Evolutionary conservation across 2,113 vertebrate genomes (phyloP), one percentile per base, ranked within the genome.

Genomic region (Sterna hirundo): DNA sequence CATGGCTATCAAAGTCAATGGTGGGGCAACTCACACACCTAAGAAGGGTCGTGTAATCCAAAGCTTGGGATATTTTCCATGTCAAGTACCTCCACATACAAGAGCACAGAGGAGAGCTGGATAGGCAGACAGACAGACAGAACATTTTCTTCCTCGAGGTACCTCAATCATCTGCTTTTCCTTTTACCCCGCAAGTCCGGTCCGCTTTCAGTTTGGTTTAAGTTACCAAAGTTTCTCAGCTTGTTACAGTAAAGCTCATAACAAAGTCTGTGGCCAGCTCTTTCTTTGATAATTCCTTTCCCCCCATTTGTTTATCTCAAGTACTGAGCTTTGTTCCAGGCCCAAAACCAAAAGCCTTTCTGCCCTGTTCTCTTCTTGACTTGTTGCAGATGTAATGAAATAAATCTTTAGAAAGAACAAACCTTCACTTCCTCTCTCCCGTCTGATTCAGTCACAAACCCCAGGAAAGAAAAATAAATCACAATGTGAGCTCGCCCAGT

Each of bases 401-500:
- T 94, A 94, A 97, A 97, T 95, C 93, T 96, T 96, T 27, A 88
- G 82, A 94, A 95, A 96, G 97, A 97, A 95, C 94, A 96, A 97
- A 96, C 95, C 94, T 97, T 92, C 94, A 66, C 64, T 96, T 96
- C 96, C 95, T 93, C 87, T 87, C 93, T 93, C 79, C 54, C 5
- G 2, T 44, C 78, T 82, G 74, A 95, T 95, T 94, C 65, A 58
- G 84, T 94, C 94, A 55, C 93, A 96, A 94, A 93, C 26, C 79
- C 80, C 88, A 94, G 88, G 92, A 94, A 97, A 97, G 95, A 97
- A 98, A 97, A 97, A 97, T 97, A 97, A 97, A 97, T 96, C 93
- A 93, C 68, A 21, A 36, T 2, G 12, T 90, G 92, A 83, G 76
- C 86, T 93, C 1, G 0, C 83, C 75, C 10, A 11, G 68, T 26